Base-by-base conservation (phyloP, 2,113 vertebrate species). In the Pipa parva region DNA sequence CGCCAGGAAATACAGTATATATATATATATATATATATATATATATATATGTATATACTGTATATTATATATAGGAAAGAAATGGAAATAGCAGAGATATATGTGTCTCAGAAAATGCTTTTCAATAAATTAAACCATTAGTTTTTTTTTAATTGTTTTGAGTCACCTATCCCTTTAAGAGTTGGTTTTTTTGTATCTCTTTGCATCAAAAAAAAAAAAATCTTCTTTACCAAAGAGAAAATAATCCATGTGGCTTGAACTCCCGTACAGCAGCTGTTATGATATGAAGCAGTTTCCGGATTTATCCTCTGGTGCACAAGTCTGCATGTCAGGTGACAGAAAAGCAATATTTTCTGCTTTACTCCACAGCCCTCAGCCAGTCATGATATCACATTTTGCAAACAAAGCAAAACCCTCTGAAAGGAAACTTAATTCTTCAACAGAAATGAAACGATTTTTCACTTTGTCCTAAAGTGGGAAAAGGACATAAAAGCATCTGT, bases 251-350 rank as follows among this genome's bases (percentile, higher is more conserved):
- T 2, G 3, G 6, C 39, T 42, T 42, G 39, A 13, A 29, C 13
- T 56, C n/a, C 10, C 17, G 52, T 15, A 56, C 27, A 31, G 15
- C 52, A 56, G 52, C 27, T 56, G 52, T 10, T n/a, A 13, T 9
- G 17, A n/a, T 56, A 31, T 5, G 13, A 20, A 4, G 17, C 52
- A 31, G 52, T 31, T 29, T 56, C n/a, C 27, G 17, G 13, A 26
- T 8, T 10, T 18, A 20, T 56, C 27, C 7, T 29, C 27, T 20
- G 17, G 13, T 15, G 8, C 26, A 20, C 25, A 28, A 17, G 50
- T 17, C 25, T 56, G n/a, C 17, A 56, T 27, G 54, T 56, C 54
- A 55, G 52, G 52, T 55, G 52, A 55, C 13, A 29, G 26, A 55
- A 55, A 55, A 57, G 27, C 54, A 57, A 57, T 33, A 33, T 33